Percentiles rank a stretch among this genome's conserved stretches.
These are phyloP conservation scores for Herpailurus yagouaroundi DNA, from an alignment of 2,113 vertebrate genomes.

Conservation along the genomic window DNA sequence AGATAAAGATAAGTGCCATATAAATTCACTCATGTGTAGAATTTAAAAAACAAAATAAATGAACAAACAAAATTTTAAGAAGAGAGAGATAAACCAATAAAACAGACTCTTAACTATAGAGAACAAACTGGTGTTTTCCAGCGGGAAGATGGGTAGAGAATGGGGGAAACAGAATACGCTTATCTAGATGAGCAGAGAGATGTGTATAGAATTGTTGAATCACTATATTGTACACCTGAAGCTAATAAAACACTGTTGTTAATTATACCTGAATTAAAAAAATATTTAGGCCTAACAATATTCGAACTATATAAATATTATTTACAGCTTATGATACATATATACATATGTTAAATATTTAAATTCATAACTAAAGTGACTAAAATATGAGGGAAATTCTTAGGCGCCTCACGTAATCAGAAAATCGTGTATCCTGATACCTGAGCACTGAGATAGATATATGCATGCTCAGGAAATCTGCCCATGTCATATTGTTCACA, in stretches of 20 bases:
- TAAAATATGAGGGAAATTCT: background rate
- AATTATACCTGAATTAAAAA: background rate
- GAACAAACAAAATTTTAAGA: background rate
- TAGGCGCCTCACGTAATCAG: background rate
- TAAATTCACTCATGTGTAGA: background rate
- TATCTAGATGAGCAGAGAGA: background rate
- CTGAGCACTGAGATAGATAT: background rate
- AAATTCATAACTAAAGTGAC: background rate
- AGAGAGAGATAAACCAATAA: background rate
- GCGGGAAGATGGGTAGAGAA: background rate
- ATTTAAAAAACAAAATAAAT: background rate
- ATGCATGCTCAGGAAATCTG: no score
- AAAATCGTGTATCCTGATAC: background rate
- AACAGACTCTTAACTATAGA: no score
- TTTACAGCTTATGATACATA: background rate
- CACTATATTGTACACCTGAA: background rate
- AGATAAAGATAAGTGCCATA: background rate
- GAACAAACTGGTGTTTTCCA: background rate
- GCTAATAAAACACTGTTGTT: background rate
- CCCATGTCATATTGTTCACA: background rate
- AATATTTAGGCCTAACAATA: background rate
- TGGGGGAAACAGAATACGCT: background rate
- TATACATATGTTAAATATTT: background rate
- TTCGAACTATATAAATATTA: background rate
- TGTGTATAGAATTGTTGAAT: background rate